A percentile compares a stretch with the other conserved stretches of the same genome.
Conservation (phyloP, 2,888 invertebrate genomes). For the Xestia sexstrigata region DNA sequence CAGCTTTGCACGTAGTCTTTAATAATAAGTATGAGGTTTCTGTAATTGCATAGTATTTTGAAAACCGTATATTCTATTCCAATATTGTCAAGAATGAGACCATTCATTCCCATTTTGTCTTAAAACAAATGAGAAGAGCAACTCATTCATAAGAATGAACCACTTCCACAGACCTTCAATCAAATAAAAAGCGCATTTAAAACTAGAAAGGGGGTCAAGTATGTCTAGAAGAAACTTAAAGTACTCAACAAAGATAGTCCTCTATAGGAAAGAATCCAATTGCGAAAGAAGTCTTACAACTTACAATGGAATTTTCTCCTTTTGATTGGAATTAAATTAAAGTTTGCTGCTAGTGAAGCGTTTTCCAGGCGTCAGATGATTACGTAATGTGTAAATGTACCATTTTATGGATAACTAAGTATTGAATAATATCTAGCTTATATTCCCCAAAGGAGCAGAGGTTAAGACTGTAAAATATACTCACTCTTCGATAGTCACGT, state of each 20-base stretch:
- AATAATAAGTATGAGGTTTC: neutral
- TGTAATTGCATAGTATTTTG: neutral
- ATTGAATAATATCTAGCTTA: neutral
- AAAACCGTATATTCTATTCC: neutral
- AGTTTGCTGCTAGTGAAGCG: slow-evolving; percentile 22
- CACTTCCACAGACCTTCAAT: neutral
- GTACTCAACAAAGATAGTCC: slow-evolving; percentile 8
- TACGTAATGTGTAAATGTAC: neutral
- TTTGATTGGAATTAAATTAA: slow-evolving; percentile 51
- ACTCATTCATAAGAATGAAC: neutral
- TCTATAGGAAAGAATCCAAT: slow-evolving; percentile 23
- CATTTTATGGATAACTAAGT: neutral
- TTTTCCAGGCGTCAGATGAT: neutral
- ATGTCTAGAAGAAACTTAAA: slow-evolving; percentile 18
- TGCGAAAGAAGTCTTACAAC: slow-evolving; percentile 28
- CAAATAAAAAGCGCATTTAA: slow-evolving; percentile 15
- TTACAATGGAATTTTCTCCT: slow-evolving; percentile 35
- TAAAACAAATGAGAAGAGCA: neutral
- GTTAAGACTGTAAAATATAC: neutral
- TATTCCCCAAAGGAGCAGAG: neutral
- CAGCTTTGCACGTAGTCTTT: neutral
- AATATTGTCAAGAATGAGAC: neutral
- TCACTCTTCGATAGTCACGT: neutral
- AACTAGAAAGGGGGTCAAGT: slow-evolving; percentile 7
- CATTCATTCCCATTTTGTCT: neutral